Conservation (phyloP, 2,888 invertebrate genomes). For the Euclidia mi region DNA sequence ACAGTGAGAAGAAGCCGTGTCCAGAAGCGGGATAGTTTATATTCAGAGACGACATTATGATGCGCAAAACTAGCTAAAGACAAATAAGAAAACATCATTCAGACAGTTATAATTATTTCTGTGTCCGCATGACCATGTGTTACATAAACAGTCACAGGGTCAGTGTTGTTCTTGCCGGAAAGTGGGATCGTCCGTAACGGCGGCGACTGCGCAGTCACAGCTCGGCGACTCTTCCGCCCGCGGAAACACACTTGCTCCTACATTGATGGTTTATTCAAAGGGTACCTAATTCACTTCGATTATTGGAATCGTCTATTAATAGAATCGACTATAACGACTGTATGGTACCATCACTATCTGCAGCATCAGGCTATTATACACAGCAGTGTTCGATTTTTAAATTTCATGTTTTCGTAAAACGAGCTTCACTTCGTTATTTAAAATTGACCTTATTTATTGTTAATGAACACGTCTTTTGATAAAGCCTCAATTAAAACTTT, state of each 20-base stretch:
- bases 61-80: no score
- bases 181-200: constrained; percentile 67
- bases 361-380: no score
- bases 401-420: no score
- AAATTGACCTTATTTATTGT: no score
- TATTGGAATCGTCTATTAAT: constrained; percentile 41
- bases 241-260: constrained; percentile 45
- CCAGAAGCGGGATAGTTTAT: no score
- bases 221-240: constrained; percentile 65
- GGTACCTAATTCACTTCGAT: constrained; percentile 43
- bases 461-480: no score
- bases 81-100: background rate
- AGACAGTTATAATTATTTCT: background rate
- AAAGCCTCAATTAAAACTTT: no score
- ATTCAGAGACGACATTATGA: no score
- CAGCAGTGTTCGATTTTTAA: no score
- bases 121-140: constrained; percentile 4
- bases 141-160: constrained; percentile 42
- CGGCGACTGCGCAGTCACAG: constrained; percentile 63
- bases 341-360: no score
- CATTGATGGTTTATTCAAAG: constrained; percentile 45
- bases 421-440: no score
- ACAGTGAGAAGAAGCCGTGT: no score
- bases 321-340: constrained; percentile 10
- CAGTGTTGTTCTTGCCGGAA: constrained; percentile 66